Percentiles rank a stretch among this genome's conserved stretches.
Conservation (phyloP, 2,113 vertebrate genomes). For the Aegypius monachus region DNA sequence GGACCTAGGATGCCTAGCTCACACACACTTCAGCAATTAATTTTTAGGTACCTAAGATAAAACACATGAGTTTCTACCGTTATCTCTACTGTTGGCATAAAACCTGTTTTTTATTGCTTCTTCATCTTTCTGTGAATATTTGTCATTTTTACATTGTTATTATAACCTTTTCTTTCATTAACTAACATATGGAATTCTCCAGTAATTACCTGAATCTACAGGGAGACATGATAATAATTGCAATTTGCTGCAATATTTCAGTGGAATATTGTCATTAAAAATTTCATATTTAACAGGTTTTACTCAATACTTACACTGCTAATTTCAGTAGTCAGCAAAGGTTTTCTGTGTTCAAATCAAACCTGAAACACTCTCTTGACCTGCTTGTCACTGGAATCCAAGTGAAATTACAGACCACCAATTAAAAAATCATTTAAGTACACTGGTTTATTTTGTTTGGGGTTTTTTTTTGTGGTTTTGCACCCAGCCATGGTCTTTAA, state of each 20-base stretch:
- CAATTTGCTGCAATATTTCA: neutral
- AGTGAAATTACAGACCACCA: constrained; percentile 27
- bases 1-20: neutral
- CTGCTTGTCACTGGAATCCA: neutral
- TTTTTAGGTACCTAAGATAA: neutral
- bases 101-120: neutral
- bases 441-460: constrained; percentile 24
- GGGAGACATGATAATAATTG: neutral
- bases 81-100: neutral
- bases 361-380: neutral
- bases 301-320: neutral
- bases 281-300: neutral
- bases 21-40: neutral
- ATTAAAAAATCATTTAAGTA: constrained; percentile 40
- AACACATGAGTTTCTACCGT: neutral
- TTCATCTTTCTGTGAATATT: constrained; percentile 26
- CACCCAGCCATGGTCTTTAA: neutral
- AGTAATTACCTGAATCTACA: neutral
- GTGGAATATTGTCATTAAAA: neutral
- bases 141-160: constrained; percentile 15
- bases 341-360: neutral
- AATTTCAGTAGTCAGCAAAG: constrained; percentile 22
- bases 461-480: neutral
- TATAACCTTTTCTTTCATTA: neutral
- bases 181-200: neutral